A percentile compares a stretch with the other conserved stretches of the same genome.
phyloP scores from a whole-genome alignment of 2,888 invertebrate genomes.

The Cryptus armator region DNA sequence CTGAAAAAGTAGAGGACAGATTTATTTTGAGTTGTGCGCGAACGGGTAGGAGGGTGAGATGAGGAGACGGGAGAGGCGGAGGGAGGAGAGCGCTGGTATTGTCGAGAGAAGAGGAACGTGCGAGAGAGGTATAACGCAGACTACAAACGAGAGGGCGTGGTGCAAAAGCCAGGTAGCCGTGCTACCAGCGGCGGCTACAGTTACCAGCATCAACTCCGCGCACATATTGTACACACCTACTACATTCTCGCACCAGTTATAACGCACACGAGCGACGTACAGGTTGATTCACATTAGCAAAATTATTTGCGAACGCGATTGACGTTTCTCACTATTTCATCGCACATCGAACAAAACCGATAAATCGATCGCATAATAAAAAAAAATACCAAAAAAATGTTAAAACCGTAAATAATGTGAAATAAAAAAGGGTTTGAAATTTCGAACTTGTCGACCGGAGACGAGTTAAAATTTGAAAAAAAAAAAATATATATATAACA shows the following conservation, averaged over 20 bases:
- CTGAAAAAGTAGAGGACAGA: constrained; percentile 59
- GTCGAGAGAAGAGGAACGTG: constrained; percentile 40
- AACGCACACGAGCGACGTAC: constrained; percentile 30
- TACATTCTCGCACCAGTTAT: constrained; percentile 42
- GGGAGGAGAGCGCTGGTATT: constrained; percentile 7
- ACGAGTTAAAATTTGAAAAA: too few species aligned
- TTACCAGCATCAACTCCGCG: constrained; percentile 58
- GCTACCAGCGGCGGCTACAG: constrained; percentile 38
- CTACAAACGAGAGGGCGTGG: constrained; percentile 70
- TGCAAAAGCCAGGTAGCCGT: constrained; percentile 67
- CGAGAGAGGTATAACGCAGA: constrained; percentile 54
- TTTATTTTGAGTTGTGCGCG: constrained; percentile 59
- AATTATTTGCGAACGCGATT: not conserved
- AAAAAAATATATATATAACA: too few species aligned
- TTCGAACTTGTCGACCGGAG: too few species aligned
- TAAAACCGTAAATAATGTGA: too few species aligned
- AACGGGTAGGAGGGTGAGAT: constrained; percentile 30
- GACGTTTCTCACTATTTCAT: not conserved
- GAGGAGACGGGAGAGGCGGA: constrained; percentile 36
- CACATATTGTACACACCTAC: constrained; percentile 61
- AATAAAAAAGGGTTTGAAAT: too few species aligned
- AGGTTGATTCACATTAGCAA: constrained; percentile 44
- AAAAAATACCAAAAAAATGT: too few species aligned
- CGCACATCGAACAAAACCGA: not conserved
- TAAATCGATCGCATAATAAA: too few species aligned